Conservation (phyloP, 2,888 invertebrate genomes). For the Aporophyla nigra region DNA sequence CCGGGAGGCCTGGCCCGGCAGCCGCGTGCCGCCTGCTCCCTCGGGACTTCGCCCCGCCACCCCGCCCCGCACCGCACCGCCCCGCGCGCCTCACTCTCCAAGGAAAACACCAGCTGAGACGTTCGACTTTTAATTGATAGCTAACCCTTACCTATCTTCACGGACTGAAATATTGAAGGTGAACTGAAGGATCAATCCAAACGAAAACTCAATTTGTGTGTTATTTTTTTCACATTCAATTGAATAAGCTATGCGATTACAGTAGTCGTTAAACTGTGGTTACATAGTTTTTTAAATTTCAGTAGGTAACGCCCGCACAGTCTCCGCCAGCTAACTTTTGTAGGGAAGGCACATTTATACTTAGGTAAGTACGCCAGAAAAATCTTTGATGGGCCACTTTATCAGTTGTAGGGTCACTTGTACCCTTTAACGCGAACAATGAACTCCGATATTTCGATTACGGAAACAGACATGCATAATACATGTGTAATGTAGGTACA, state of each 20-base stretch:
- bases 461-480: slow-evolving; percentile 54
- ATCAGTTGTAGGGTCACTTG: background rate
- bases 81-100: slow-evolving; percentile 75
- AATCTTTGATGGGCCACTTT: background rate
- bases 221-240: background rate
- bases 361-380: background rate
- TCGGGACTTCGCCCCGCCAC: slow-evolving; percentile 76
- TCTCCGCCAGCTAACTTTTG: background rate
- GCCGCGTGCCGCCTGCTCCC: slow-evolving; percentile 88
- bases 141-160: slow-evolving; percentile 63
- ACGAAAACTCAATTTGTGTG: background rate
- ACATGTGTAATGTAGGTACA: slow-evolving; percentile 48
- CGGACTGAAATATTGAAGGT: slow-evolving; percentile 29
- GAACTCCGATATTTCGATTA: slow-evolving; percentile 38
- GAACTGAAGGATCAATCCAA: slow-evolving; percentile 1
- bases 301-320: background rate
- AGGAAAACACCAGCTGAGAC: slow-evolving; percentile 87
- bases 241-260: background rate
- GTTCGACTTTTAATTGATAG: slow-evolving; percentile 87
- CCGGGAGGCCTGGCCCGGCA: slow-evolving; percentile 86
- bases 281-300: background rate
- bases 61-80: slow-evolving; percentile 67
- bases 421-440: slow-evolving; percentile 19
- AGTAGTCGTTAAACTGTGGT: background rate
- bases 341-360: background rate